Evolutionary conservation across 1,140 invertebrate genomes (phyloP).

Genomic region (Euwallacea similis): DNA sequence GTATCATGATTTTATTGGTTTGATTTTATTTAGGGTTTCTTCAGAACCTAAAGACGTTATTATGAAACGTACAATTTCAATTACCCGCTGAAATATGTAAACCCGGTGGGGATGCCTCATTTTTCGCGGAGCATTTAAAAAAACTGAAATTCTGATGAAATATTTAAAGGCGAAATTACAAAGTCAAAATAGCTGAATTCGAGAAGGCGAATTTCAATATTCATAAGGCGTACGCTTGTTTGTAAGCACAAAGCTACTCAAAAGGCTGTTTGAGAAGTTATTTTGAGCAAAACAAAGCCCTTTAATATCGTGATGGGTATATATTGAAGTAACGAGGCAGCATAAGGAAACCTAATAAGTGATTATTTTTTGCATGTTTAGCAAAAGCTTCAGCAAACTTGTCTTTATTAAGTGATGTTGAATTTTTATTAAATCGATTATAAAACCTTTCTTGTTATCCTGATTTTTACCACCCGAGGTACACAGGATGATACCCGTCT

Average conservation of each 20-base stretch:
- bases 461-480: too few species aligned
- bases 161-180: slow-evolving; percentile 22
- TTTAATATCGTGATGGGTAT: slow-evolving; percentile 37
- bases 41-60: not conserved
- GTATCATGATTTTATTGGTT: slow-evolving; percentile 33
- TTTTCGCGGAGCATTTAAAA: not conserved
- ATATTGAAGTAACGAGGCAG: slow-evolving; percentile 31
- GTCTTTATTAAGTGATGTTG: slow-evolving; percentile 38
- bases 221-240: slow-evolving; percentile 35
- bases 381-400: slow-evolving; percentile 45
- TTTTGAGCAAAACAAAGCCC: slow-evolving; percentile 48
- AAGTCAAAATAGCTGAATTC: slow-evolving; percentile 25
- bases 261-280: slow-evolving; percentile 46
- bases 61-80: not conserved
- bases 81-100: not conserved
- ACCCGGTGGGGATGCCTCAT: not conserved
- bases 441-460: not conserved
- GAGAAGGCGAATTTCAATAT: slow-evolving; percentile 30
- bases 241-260: slow-evolving; percentile 35
- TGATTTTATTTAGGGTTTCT: slow-evolving; percentile 20
- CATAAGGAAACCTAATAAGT: slow-evolving; percentile 40
- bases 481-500: too few species aligned
- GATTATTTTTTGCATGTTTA: slow-evolving; percentile 47
- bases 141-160: not conserved
- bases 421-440: slow-evolving; percentile 31